Conservation (phyloP, 2,113 vertebrate genomes). For the Gobius niger region DNA sequence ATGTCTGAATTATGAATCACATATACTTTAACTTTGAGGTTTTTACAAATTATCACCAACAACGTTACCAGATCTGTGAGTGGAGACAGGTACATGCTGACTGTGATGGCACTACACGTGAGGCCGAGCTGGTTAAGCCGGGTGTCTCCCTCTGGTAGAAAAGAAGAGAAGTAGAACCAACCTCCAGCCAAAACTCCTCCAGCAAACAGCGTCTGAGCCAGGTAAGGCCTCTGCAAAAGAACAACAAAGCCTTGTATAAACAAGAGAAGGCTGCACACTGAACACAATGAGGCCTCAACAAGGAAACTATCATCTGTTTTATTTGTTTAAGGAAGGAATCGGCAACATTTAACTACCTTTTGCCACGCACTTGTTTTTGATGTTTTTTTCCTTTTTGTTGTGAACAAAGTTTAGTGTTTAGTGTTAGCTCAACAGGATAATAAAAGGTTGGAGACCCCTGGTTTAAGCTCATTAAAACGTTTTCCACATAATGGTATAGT, state of each 20-base stretch:
- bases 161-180: constrained; percentile 81
- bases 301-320: too few species aligned
- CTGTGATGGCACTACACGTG: constrained; percentile 87
- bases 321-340: too few species aligned
- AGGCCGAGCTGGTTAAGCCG: constrained; percentile 83
- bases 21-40: background rate
- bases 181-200: constrained; percentile 66
- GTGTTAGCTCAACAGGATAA: too few species aligned
- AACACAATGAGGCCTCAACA: background rate
- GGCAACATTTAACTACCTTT: too few species aligned
- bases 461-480: too few species aligned
- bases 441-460: too few species aligned
- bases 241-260: background rate
- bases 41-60: background rate
- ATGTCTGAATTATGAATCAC: too few species aligned
- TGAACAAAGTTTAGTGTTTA: too few species aligned
- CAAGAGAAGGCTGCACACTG: background rate
- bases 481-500: too few species aligned
- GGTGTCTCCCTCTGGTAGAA: constrained; percentile 50
- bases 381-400: too few species aligned
- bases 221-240: constrained; percentile 70
- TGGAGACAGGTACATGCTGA: constrained; percentile 93
- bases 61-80: constrained; percentile 84
- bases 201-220: constrained; percentile 68
- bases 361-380: too few species aligned